Evolutionary conservation across 2,113 vertebrate genomes (phyloP).

Genomic region (Epinephelus cyanopodus): DNA sequence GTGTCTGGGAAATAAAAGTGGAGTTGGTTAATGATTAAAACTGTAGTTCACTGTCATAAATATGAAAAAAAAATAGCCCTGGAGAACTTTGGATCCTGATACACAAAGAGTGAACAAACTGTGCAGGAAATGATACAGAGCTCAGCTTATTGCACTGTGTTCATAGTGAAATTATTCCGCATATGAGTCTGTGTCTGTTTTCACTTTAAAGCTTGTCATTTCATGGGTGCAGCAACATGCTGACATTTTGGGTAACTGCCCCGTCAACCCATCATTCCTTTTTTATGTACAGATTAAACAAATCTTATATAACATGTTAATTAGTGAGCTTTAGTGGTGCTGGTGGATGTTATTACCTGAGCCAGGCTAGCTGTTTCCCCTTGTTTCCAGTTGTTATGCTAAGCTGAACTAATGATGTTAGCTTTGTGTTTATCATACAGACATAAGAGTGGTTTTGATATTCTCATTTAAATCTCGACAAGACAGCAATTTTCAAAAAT

Average conservation of each 20-base stretch:
- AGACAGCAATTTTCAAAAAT: background rate
- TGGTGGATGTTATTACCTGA: too few relatives aligned
- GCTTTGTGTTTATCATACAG: too few relatives aligned
- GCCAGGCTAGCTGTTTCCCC: too few relatives aligned
- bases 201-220: background rate
- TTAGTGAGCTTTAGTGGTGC: too few relatives aligned
- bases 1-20: background rate
- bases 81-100: slow-evolving; percentile 61
- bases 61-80: background rate
- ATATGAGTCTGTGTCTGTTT: background rate
- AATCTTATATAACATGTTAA: too few relatives aligned
- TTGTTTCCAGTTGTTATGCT: too few relatives aligned
- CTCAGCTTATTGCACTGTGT: background rate
- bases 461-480: background rate
- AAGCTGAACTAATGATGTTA: too few relatives aligned
- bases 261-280: too few relatives aligned
- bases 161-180: background rate
- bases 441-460: background rate
- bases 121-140: slow-evolving; percentile 5
- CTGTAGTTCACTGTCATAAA: slow-evolving; percentile 38
- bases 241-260: background rate
- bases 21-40: slow-evolving; percentile 67
- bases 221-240: background rate
- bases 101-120: slow-evolving; percentile 17
- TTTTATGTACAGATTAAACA: too few relatives aligned